Conservation (phyloP, 2,888 invertebrate species). For the Aromia moschata region DNA sequence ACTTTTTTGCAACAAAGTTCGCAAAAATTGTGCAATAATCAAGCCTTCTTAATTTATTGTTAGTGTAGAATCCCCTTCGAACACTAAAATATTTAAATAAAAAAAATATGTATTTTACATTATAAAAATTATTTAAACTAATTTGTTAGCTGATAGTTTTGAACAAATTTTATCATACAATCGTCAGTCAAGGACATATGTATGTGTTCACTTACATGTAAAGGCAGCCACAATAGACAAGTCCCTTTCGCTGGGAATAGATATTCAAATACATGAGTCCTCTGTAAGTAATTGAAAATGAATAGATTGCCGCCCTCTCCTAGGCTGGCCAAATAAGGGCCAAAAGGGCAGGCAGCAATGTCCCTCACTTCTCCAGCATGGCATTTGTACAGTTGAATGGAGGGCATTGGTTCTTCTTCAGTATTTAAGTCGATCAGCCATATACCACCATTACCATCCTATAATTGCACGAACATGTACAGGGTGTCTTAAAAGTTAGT, state of each 20-base stretch:
- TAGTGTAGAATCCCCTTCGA: too few species aligned
- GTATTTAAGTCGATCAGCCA: conserved; percentile 77
- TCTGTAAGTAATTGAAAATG: conserved; percentile 74
- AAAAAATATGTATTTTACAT: too few species aligned
- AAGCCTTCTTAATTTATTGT: too few species aligned
- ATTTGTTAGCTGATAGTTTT: too few species aligned
- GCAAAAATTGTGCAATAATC: too few species aligned
- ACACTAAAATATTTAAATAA: too few species aligned
- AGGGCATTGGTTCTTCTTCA: conserved; percentile 59
- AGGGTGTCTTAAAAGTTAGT: too few species aligned
- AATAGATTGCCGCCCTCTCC: conserved; percentile 79
- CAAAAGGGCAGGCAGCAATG: conserved; percentile 74
- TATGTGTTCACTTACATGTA: conserved; percentile 64
- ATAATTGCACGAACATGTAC: too few species aligned
- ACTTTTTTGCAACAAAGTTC: too few species aligned
- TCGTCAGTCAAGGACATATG: neutral
- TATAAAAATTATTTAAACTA: too few species aligned
- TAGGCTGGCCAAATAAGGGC: conserved; percentile 75
- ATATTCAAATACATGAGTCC: conserved; percentile 69
- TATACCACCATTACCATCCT: conserved; percentile 89
- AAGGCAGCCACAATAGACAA: conserved; percentile 76
- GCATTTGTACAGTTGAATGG: conserved; percentile 69
- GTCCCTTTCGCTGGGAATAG: conserved; percentile 69
- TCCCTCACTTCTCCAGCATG: conserved; percentile 81
- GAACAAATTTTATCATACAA: too few species aligned